Evolutionary conservation across 1,140 invertebrate genomes (phyloP), one percentile per base, ranked within the genome.

Genomic region (Metopolophium dirhodum): DNA sequence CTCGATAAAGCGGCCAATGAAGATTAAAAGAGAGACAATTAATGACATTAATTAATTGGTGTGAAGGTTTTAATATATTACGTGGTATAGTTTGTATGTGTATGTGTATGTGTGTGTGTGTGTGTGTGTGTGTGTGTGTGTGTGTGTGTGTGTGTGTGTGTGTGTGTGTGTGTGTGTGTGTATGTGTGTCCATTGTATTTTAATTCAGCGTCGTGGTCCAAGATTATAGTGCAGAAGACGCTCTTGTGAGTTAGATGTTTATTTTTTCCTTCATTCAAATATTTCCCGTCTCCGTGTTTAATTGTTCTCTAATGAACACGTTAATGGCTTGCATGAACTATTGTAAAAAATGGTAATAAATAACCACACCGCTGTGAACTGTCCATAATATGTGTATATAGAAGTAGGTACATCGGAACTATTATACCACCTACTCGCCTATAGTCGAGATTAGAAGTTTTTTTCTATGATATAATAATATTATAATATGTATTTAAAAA

Each of bases 281-380:
- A 9, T 45, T 30, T 37, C 26, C 22, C 54, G 37, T 37, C 47
- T 90, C 18, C 6, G 23, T 77, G 37, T 90, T 61, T 90, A 30
- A 90, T 90, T 90, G 89, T 90, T 90, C 89, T 90, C 89, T 90
- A 41, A 90, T 90, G 37, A 90, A 61, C 89, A 30, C 54, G 37
- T 90, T 68, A 90, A 90, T 61, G 54, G 37, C 37, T 61, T 26
- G 26, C 22, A 45, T 68, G 30, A 86, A 86, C 85, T 14, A 86
- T 86, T 47, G 85, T 86, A 47, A 47, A 49, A 47, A 47, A 86
- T 45, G 41, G 37, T 86, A 86, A 86, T 47, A 47, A 86, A 86
- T 47, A 86, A 86, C 85, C 41, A 86, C 85, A 14, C 85, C 85
- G 41, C 37, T 1, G 85, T 47, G 23, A 86, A 26, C 41, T 47